A percentile compares a stretch with the other conserved stretches of the same genome.
Conservation (phyloP, 2,113 vertebrate genomes). For the Oncorhynchus gorbuscha region DNA sequence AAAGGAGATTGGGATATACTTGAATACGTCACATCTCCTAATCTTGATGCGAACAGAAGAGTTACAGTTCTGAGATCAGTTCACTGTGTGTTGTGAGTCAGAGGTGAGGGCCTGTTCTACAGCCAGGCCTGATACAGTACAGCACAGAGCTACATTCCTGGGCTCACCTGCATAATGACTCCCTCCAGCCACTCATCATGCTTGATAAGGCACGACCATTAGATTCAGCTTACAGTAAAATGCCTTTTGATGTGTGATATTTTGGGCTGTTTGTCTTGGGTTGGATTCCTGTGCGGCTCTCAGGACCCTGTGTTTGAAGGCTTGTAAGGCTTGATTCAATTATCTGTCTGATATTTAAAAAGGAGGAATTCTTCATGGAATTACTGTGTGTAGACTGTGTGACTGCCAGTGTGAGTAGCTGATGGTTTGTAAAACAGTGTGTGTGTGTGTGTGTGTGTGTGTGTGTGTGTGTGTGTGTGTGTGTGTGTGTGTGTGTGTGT, state of each 20-base stretch:
- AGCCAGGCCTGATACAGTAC: constrained; percentile 47
- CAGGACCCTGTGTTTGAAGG: constrained; percentile 52
- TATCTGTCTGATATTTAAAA: constrained; percentile 38
- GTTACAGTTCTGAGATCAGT: constrained; percentile 14
- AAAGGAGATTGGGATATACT: neutral
- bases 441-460: neutral
- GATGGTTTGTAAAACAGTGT: constrained; percentile 1
- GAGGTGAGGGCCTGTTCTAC: constrained; percentile 32
- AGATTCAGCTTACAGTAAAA: constrained; percentile 57
- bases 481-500: neutral
- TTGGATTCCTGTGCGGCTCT: constrained; percentile 52
- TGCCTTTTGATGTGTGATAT: constrained; percentile 63
- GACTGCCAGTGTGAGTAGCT: constrained; percentile 24
- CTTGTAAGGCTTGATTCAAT: constrained; percentile 42
- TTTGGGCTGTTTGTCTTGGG: constrained; percentile 48
- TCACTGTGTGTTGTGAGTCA: constrained; percentile 40
- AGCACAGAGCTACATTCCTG: constrained; percentile 44
- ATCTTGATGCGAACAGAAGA: neutral
- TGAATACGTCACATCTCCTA: neutral
- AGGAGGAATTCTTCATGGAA: constrained; percentile 35
- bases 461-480: too few species aligned
- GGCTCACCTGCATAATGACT: constrained; percentile 59
- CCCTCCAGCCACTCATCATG: constrained; percentile 45
- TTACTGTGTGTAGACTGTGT: constrained; percentile 18
- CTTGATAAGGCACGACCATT: constrained; percentile 51